Conservation (phyloP, 2,797 vertebrate species). For the Cephalopachus bancanus region DNA sequence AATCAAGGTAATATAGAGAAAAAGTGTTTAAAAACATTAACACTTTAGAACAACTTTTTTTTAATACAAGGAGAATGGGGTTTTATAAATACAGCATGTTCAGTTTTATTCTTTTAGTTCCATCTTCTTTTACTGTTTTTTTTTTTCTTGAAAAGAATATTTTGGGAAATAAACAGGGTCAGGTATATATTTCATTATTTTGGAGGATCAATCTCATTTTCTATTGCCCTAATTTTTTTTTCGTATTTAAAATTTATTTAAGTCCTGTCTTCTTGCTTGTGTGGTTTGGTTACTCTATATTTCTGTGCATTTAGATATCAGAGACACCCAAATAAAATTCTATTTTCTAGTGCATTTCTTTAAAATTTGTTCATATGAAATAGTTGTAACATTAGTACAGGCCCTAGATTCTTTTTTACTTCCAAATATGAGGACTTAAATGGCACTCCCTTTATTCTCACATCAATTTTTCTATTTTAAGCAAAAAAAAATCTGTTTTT, state of each 20-base stretch:
- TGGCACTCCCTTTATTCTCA: not conserved
- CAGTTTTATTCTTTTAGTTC: not conserved
- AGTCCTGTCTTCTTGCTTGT: not conserved
- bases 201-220: not conserved
- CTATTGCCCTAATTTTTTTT: not conserved
- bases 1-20: not conserved
- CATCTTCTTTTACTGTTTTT: not conserved
- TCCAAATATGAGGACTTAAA: not conserved
- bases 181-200: not conserved
- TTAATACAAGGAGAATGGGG: not conserved
- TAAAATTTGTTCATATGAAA: not conserved
- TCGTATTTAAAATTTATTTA: not conserved
- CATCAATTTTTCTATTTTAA: slow-evolving; percentile 20
- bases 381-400: not conserved
- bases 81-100: not conserved
- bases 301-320: slow-evolving; percentile 6
- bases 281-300: not conserved
- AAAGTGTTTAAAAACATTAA: not conserved
- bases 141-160: not conserved
- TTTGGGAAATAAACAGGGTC: not conserved
- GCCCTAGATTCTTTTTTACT: not conserved
- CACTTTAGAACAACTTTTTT: not conserved
- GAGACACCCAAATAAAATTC: not conserved
- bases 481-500: not conserved
- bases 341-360: not conserved